Percentiles rank a stretch among this genome's conserved stretches.
These are phyloP conservation scores for Diploscapter pachys DNA, from an alignment of 1,140 invertebrate species.

Conservation along the genomic window DNA sequence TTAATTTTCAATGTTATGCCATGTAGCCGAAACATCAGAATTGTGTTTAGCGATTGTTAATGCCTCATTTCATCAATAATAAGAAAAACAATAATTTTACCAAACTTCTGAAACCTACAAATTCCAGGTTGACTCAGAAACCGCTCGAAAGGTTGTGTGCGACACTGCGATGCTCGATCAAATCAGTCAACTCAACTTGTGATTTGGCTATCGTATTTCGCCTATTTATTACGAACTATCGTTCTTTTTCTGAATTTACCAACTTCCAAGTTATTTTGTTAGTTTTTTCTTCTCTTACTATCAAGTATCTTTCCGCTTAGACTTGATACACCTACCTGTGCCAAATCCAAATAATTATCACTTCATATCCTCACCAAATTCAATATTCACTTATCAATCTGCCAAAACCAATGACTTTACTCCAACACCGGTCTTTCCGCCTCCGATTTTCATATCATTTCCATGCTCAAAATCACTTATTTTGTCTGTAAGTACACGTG, in stretches of 20 bases:
- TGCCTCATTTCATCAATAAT: no score
- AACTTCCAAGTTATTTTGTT: background rate
- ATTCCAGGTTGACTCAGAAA: conserved; percentile 22
- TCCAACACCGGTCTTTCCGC: background rate
- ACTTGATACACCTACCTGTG: conserved; percentile 5
- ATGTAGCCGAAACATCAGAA: no score
- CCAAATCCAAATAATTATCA: background rate
- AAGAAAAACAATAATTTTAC: background rate
- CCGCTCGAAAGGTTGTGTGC: conserved; percentile 39
- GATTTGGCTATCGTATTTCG: background rate
- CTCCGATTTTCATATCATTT: background rate
- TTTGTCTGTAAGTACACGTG: no score
- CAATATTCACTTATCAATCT: background rate
- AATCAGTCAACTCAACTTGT: conserved; percentile 29
- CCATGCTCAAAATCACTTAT: no score
- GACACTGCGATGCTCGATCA: conserved; percentile 79
- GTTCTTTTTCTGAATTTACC: background rate
- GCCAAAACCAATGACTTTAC: background rate
- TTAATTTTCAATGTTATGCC: no score
- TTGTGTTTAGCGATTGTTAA: no score
- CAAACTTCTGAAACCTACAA: conserved; percentile 8
- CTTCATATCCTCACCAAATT: background rate
- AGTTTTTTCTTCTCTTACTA: conserved; percentile 24
- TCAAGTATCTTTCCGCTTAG: conserved; percentile 1
- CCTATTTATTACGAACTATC: background rate